Conservation (phyloP, 2,797 vertebrate species). For the Sebastes iracundus region DNA sequence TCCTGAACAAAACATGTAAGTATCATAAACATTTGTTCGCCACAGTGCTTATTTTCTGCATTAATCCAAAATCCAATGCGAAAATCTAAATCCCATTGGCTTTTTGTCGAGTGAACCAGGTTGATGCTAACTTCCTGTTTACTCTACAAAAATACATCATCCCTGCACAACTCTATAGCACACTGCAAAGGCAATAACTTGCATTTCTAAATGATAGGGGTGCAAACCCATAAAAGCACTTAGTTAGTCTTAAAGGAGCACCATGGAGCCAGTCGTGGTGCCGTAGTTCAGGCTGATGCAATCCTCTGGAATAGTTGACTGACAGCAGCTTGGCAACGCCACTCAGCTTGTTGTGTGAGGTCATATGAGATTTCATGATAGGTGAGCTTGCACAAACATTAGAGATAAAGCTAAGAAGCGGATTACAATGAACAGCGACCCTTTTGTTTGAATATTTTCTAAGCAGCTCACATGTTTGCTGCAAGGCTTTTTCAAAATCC, state of each 20-base stretch:
- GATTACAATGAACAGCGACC: slow-evolving; percentile 55
- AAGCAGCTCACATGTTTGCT: slow-evolving; percentile 48
- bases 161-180: neutral
- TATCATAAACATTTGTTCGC: no score
- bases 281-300: neutral
- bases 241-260: neutral
- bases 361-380: slow-evolving; percentile 6
- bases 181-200: neutral
- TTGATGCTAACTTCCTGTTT: no score
- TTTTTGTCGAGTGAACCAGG: no score
- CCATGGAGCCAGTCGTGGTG: neutral
- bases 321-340: slow-evolving; percentile 1
- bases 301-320: neutral
- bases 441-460: slow-evolving; percentile 55
- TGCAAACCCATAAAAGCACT: neutral
- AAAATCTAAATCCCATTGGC: no score
- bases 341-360: neutral
- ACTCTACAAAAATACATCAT: neutral
- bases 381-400: neutral
- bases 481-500: slow-evolving; percentile 25
- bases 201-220: neutral
- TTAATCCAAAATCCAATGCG: no score
- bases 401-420: slow-evolving; percentile 8
- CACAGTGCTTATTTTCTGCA: no score
- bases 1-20: no score